Evolutionary conservation across 1,140 invertebrate genomes (phyloP), one percentile per base, ranked within the genome.

Genomic region (Hyposmocoma kahamanoa): DNA sequence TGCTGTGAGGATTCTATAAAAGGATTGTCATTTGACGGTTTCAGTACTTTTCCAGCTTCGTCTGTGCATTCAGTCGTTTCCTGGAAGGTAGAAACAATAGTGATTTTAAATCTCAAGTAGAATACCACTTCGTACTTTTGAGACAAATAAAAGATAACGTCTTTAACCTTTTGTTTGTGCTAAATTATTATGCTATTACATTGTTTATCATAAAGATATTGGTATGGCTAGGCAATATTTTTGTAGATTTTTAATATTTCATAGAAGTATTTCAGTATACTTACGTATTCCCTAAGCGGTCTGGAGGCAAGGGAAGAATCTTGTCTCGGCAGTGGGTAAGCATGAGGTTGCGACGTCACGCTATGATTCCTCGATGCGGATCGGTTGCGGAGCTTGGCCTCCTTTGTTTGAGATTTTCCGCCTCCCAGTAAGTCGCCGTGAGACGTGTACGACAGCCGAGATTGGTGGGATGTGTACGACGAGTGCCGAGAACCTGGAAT

Each of bases 381-480:
- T 60, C 95, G 89, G 58, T 90, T 91, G 55, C 92, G 88, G 44
- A 96, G 84, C 73, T 92, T 91, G 60, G 92, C 93, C 76, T 97
- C 95, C 82, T 97, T 97, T 38, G 95, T 97, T 83, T 91, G 87
- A 86, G 91, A 60, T 67, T 91, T 90, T 53, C 89, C 90, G 57
- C 93, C 91, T 50, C 91, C 92, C 42, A 96, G 88, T 38, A 97
- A 87, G 84, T 97, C 96, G 11, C 93, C 95, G 84, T 97, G 96
- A 18, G 96, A 97, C 30, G 95, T 97, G 85, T 97, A 97, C 19
- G 96, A 97, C 54, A 97, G 89, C 59, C 95, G 90, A 21, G 95
- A 97, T 32, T 94, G 94, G 77, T 98, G 96, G 36, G 96, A 97
- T 43, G 96, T 97, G 84, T 97, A 98, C 48, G 95, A 97, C 45